A percentile compares a stretch with the other conserved stretches of the same genome.
Conservation (phyloP, 2,888 invertebrate species). For the Caenorhabditis virilis region DNA sequence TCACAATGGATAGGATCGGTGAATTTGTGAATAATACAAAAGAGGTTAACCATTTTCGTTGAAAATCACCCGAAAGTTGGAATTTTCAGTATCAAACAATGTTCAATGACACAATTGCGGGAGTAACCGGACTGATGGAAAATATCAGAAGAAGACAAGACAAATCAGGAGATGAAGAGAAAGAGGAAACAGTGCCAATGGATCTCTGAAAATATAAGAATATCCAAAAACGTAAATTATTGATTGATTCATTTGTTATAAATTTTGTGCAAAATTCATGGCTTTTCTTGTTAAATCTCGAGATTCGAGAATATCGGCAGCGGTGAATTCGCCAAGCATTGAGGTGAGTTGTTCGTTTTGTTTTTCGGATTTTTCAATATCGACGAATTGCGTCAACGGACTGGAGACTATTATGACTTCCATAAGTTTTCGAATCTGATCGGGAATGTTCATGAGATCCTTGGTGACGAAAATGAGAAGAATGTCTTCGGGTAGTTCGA, state of each 20-base stretch:
- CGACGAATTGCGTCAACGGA: slow-evolving; percentile 13
- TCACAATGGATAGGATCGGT: slow-evolving; percentile 10
- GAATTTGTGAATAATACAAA: slow-evolving; percentile 24
- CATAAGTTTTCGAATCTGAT: slow-evolving; percentile 38
- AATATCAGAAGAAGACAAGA: slow-evolving; percentile 24
- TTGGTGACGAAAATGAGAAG: slow-evolving; percentile 37
- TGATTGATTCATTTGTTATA: background rate
- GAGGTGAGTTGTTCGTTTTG: slow-evolving; percentile 19
- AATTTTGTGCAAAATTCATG: slow-evolving; percentile 10
- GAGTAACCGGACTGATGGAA: slow-evolving; percentile 26
- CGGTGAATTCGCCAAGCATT: slow-evolving; percentile 48
- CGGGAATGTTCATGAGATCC: slow-evolving; percentile 13
- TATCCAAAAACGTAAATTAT: too few species aligned
- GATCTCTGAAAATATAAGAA: background rate
- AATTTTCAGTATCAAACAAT: too few species aligned
- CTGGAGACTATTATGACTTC: slow-evolving; percentile 26
- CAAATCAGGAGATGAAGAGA: slow-evolving; percentile 14
- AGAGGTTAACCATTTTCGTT: too few species aligned
- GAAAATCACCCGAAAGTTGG: too few species aligned
- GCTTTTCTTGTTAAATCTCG: slow-evolving; percentile 45
- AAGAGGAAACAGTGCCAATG: background rate
- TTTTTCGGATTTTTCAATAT: slow-evolving; percentile 12
- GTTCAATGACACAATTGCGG: slow-evolving; percentile 28
- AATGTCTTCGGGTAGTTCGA: slow-evolving; percentile 43
- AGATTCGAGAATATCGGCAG: slow-evolving; percentile 55